These are phyloP conservation scores for Erannis defoliaria DNA, from an alignment of 2,888 invertebrate species.

Conservation along the genomic window DNA sequence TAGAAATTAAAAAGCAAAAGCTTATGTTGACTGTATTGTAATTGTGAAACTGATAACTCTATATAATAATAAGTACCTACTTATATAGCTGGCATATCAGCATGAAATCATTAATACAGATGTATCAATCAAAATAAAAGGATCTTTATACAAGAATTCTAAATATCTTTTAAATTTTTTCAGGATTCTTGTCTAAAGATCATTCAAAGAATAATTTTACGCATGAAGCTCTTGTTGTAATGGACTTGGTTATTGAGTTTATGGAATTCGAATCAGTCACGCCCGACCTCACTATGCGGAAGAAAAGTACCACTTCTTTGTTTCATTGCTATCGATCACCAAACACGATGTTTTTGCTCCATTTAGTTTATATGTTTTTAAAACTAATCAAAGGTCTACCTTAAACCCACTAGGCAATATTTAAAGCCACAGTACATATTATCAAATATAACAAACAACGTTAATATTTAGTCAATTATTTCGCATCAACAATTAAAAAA, in stretches of 20 bases:
- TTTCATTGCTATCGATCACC: slow-evolving; percentile 66
- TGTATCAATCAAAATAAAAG: no score
- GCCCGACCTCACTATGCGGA: slow-evolving; percentile 80
- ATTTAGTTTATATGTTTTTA: slow-evolving; percentile 56
- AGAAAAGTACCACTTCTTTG: slow-evolving; percentile 76
- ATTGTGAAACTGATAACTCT: background rate
- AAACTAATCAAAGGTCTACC: slow-evolving; percentile 42
- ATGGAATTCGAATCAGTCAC: slow-evolving; percentile 77
- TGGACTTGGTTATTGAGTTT: slow-evolving; percentile 60
- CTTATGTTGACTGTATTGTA: background rate
- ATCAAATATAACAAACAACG: background rate
- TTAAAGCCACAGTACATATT: background rate
- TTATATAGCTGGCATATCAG: background rate
- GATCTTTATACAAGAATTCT: no score
- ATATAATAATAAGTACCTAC: background rate
- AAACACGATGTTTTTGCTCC: slow-evolving; percentile 64
- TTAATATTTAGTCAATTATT: background rate
- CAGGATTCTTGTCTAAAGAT: no score
- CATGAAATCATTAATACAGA: no score
- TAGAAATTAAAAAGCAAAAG: background rate
- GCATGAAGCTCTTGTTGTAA: slow-evolving; percentile 47
- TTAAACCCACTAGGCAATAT: background rate
- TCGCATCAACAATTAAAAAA: background rate
- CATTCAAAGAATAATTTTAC: slow-evolving; percentile 1
- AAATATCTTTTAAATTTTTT: no score